These are phyloP conservation scores for Ormyrus nitidulus DNA, from an alignment of 2,888 invertebrate genomes.

Conservation along the genomic window DNA sequence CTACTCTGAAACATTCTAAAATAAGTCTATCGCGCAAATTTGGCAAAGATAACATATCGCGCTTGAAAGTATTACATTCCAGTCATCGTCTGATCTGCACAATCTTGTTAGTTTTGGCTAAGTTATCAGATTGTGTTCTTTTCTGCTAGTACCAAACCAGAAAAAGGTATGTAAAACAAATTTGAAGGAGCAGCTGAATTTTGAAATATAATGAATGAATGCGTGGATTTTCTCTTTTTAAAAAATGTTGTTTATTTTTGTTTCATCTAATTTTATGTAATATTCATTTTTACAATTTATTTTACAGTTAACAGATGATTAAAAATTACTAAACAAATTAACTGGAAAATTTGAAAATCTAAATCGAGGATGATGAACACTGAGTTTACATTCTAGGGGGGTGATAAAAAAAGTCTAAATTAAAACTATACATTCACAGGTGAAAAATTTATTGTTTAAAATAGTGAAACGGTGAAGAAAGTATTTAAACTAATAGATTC, in stretches of 20 bases:
- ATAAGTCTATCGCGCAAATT: not conserved
- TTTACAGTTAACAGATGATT: slow-evolving; percentile 37
- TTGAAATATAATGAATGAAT: not conserved
- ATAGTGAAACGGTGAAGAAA: slow-evolving; percentile 8
- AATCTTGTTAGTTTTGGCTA: slow-evolving; percentile 6
- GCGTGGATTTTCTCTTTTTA: not conserved
- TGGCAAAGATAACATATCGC: slow-evolving; percentile 2
- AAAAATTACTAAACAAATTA: slow-evolving; percentile 24
- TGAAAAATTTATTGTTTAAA: not conserved
- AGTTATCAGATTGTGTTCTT: slow-evolving; percentile 14
- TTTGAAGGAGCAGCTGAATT: not conserved
- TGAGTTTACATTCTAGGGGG: too few relatives aligned
- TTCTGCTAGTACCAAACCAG: not conserved
- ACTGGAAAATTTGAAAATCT: not conserved
- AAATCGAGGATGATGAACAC: too few relatives aligned
- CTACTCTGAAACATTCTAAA: not conserved
- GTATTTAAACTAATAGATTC: slow-evolving; percentile 8
- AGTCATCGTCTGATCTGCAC: slow-evolving; percentile 12
- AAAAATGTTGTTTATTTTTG: slow-evolving; percentile 39
- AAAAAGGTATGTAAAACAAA: not conserved
- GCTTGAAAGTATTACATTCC: slow-evolving; percentile 11
- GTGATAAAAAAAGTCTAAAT: not conserved
- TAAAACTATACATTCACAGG: slow-evolving; percentile 15
- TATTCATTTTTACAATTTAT: slow-evolving; percentile 42
- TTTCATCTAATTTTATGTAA: slow-evolving; percentile 19